Evolutionary conservation across 2,113 vertebrate genomes (phyloP), one percentile per base, ranked within the genome.

Genomic region (Mormyrus iriodes): DNA sequence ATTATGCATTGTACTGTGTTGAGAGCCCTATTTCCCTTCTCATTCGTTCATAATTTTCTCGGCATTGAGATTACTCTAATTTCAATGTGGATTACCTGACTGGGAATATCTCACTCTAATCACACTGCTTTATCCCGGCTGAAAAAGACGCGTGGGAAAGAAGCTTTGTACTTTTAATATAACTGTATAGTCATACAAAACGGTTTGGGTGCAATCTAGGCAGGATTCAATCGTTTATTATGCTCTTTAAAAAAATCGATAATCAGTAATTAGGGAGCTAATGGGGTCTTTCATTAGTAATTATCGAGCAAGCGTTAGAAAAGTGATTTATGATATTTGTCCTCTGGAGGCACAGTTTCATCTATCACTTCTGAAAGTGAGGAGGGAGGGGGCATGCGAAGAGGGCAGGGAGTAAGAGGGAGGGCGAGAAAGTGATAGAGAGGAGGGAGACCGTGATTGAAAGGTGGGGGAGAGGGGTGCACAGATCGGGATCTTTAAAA

Each of bases 401-500:
- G 58, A 90, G 39, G 88, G 46, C 89, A 93, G 93, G 42, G 88
- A 86, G 85, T 86, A 83, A 82, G 89, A 88, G 93, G 53, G 87
- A 79, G 76, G 31, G 88, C 88, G 89, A 83, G 90, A 89, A 89
- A 89, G 91, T 61, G 90, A 89, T 89, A 48, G 85, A 87, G 91
- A 65, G 94, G 92, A 93, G 94, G 94, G 93, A 93, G 93, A 95
- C 90, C 93, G 90, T 94, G 95, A 95, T 94, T 94, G 94, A 95
- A 95, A 93, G 92, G 73, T 79, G 89, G 93, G 93, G 92, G 91
- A 52, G 92, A 90, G 92, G 19, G 82, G 87, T 61, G 91, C 89
- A 90, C 90, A 91, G 88, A 89, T 93, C 93, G 91, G 91, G 92
- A 93, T 92, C 69, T 93, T 90, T 88, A 92, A 92, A 93, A 93